Evolutionary conservation across 2,888 invertebrate species (phyloP).

Genomic region (Epirrita christyi): DNA sequence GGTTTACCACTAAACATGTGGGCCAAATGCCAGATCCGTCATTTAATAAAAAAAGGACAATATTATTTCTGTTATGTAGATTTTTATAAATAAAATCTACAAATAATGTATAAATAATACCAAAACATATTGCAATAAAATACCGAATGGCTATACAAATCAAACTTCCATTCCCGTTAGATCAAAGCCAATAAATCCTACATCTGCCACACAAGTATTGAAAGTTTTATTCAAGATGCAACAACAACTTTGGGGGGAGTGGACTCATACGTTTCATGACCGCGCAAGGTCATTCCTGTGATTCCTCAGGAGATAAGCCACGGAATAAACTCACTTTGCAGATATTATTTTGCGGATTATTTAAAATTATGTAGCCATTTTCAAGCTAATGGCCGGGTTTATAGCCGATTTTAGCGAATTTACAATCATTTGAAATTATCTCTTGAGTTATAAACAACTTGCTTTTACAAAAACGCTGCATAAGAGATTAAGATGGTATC

Average conservation of each 20-base stretch:
- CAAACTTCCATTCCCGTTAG: slow-evolving; percentile 31
- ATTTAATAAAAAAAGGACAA: too few relatives aligned
- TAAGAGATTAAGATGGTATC: slow-evolving; percentile 2
- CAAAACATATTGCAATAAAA: slow-evolving; percentile 14
- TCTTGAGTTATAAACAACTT: slow-evolving; percentile 24
- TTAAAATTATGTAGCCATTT: slow-evolving; percentile 40
- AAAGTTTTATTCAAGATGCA: slow-evolving; percentile 40
- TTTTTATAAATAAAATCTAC: too few relatives aligned
- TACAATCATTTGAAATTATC: slow-evolving; percentile 31
- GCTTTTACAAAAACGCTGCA: slow-evolving; percentile 13
- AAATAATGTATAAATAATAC: too few relatives aligned
- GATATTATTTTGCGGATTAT: slow-evolving; percentile 40
- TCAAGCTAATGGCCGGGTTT: slow-evolving; percentile 30
- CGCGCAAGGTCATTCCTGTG: slow-evolving; percentile 45
- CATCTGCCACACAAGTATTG: slow-evolving; percentile 38
- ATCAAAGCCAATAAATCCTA: slow-evolving; percentile 42
- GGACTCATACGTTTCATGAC: slow-evolving; percentile 35
- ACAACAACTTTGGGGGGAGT: slow-evolving; percentile 41
- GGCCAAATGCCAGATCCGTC: too few relatives aligned
- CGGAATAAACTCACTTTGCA: slow-evolving; percentile 33
- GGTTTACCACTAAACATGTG: too few relatives aligned
- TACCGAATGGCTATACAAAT: slow-evolving; percentile 21
- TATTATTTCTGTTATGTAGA: too few relatives aligned
- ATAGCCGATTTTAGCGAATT: slow-evolving; percentile 29
- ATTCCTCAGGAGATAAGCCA: slow-evolving; percentile 45